Conservation (phyloP, 2,888 invertebrate species). For the Spatulosminthurus flaviceps region DNA sequence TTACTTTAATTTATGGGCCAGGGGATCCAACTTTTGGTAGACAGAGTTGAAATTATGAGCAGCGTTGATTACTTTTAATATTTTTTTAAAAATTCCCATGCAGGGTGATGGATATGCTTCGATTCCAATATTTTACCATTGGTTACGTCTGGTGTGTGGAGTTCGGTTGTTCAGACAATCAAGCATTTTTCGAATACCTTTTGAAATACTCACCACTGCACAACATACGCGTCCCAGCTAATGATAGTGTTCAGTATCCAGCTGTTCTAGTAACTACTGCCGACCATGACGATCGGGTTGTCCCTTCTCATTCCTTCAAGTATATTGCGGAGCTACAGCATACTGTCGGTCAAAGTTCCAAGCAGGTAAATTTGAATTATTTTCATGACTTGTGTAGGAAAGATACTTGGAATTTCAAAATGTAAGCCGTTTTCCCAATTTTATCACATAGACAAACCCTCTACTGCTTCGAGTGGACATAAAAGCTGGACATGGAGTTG, state of each 20-base stretch:
- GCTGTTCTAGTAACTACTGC: slow-evolving; percentile 92
- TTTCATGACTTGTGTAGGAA: background rate
- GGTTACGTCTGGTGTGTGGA: slow-evolving; percentile 97
- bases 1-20: no score
- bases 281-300: slow-evolving; percentile 98
- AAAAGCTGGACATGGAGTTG: slow-evolving; percentile 95
- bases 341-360: slow-evolving; percentile 22
- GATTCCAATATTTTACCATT: slow-evolving; percentile 97
- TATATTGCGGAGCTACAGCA: slow-evolving; percentile 69
- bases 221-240: slow-evolving; percentile 78
- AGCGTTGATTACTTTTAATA: no score
- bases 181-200: slow-evolving; percentile 85
- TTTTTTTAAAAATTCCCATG: no score
- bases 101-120: slow-evolving; percentile 98
- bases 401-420: background rate
- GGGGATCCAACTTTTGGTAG: no score
- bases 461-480: slow-evolving; percentile 90
- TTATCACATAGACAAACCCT: slow-evolving; percentile 76
- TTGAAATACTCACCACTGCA: slow-evolving; percentile 92
- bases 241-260: slow-evolving; percentile 77
- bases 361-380: slow-evolving; percentile 44
- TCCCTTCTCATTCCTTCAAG: slow-evolving; percentile 95
- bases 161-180: slow-evolving; percentile 87
- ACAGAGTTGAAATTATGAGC: no score
- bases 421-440: background rate